Evolutionary conservation across 2,113 vertebrate genomes (phyloP).

Genomic region (Prionailurus bengalensis): DNA sequence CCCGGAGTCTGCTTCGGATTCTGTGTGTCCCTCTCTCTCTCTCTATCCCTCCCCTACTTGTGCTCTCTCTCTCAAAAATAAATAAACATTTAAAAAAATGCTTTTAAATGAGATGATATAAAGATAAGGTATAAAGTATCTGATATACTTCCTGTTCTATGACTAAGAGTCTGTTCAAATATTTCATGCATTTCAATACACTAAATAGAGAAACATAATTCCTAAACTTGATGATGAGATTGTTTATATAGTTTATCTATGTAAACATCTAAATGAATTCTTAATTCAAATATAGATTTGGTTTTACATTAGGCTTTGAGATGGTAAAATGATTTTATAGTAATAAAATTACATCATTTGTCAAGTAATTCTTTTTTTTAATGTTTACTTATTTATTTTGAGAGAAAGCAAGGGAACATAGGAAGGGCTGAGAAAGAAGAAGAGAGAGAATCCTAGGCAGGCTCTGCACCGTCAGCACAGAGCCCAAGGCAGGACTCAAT

Average conservation of each 20-base stretch:
- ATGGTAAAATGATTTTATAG: neutral
- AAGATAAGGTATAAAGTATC: neutral
- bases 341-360: neutral
- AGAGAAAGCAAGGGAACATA: no score
- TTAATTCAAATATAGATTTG: neutral
- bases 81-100: no score
- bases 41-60: no score
- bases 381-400: no score
- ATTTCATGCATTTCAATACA: neutral
- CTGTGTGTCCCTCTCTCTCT: no score
- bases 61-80: no score
- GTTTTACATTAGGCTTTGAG: neutral
- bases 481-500: no score
- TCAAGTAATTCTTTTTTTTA: neutral
- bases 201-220: neutral
- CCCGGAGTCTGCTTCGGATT: no score
- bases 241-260: neutral
- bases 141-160: neutral
- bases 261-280: neutral
- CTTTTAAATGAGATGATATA: neutral
- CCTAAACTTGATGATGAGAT: neutral
- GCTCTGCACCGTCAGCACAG: no score
- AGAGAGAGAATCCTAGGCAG: no score
- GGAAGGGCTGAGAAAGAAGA: no score
- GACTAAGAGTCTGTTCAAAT: neutral